These are phyloP conservation scores for Jacana jacana DNA, from an alignment of 2,113 vertebrate genomes.

Conservation along the genomic window DNA sequence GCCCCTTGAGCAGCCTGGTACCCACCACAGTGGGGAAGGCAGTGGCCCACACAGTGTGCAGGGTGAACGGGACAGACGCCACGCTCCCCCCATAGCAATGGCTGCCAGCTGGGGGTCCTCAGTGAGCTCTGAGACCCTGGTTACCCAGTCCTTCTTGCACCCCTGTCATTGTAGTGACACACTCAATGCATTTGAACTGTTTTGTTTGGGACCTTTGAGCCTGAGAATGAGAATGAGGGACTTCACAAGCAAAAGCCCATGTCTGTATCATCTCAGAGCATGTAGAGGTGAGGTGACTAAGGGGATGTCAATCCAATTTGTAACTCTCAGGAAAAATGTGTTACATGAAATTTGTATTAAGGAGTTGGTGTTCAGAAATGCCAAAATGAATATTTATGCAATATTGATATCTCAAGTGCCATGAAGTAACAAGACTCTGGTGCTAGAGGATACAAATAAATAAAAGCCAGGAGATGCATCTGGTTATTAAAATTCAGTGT, in stretches of 20 bases:
- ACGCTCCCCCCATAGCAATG: neutral
- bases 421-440: fast-evolving
- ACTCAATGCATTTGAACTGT: neutral
- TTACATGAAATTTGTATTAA: neutral
- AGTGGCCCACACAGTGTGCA: neutral
- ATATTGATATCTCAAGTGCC: neutral
- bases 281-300: neutral
- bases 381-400: conserved; percentile 18
- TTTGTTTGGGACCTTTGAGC: neutral
- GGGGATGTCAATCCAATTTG: neutral
- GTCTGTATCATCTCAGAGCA: neutral
- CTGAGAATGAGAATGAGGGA: neutral
- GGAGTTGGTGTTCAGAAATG: neutral
- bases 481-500: conserved; percentile 6
- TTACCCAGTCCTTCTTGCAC: neutral
- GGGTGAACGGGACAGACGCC: neutral
- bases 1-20: neutral
- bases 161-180: fast-evolving
- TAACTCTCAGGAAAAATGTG: neutral
- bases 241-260: neutral
- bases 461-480: neutral
- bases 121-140: neutral
- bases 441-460: neutral
- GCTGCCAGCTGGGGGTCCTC: fast-evolving
- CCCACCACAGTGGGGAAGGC: neutral